Conservation (phyloP, 2,797 vertebrate species). For the Liparis tanakae region DNA sequence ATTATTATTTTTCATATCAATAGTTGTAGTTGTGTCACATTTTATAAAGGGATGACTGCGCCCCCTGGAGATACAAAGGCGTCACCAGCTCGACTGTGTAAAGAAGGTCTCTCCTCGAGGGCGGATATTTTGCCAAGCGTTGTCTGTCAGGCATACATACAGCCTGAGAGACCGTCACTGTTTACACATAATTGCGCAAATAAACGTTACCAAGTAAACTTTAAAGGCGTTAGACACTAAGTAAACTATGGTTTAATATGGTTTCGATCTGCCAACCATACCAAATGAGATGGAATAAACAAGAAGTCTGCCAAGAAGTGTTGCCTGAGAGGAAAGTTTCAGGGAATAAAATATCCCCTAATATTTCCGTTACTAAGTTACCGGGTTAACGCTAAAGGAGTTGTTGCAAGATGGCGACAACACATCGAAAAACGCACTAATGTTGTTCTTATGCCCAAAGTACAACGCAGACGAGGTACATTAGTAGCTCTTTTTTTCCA, state of each 20-base stretch:
- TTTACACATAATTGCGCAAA: background rate
- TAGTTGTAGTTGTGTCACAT: background rate
- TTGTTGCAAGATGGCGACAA: slow-evolving; percentile 72
- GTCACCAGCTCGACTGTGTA: slow-evolving; percentile 4
- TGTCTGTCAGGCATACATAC: background rate
- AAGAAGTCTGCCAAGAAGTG: accelerated
- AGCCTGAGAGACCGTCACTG: accelerated
- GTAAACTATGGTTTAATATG: background rate
- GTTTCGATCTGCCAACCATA: background rate
- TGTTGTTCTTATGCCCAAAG: background rate
- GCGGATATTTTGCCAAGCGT: accelerated
- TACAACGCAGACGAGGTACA: background rate
- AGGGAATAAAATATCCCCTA: background rate
- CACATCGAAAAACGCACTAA: slow-evolving; percentile 3
- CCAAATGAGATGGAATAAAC: accelerated
- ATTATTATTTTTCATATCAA: background rate
- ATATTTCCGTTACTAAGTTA: slow-evolving; percentile 63
- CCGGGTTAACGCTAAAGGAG: slow-evolving; percentile 66
- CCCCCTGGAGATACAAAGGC: slow-evolving; percentile 53
- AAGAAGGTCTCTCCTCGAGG: accelerated
- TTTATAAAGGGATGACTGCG: slow-evolving; percentile 32
- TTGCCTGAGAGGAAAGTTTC: background rate
- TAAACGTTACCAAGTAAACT: accelerated
- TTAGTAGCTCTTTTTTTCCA: background rate
- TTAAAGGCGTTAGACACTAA: accelerated